Conservation (phyloP, 2,888 invertebrate species). For the Cremastobaeus sp. region DNA sequence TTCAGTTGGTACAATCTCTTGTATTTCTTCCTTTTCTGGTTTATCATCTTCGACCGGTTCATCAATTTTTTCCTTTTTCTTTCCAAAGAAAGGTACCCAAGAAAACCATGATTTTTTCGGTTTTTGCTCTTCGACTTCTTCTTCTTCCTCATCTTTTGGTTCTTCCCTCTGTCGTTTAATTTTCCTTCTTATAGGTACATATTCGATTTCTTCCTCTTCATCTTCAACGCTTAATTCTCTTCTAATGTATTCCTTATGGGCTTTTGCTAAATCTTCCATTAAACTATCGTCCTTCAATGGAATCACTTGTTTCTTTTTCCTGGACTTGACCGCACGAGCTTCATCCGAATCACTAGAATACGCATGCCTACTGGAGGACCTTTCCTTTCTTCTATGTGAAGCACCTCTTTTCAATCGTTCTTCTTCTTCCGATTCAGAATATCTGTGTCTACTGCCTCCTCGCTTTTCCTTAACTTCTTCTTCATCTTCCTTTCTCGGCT, state of each 20-base stretch:
- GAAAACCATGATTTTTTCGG: slow-evolving; percentile 68
- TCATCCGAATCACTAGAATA: slow-evolving; percentile 56
- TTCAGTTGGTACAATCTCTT: not conserved
- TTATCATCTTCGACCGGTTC: slow-evolving; percentile 71
- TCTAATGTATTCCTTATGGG: slow-evolving; percentile 68
- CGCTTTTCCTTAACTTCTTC: slow-evolving; percentile 73
- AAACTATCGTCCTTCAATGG: slow-evolving; percentile 66
- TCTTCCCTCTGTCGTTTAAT: slow-evolving; percentile 62
- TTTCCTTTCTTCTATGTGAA: slow-evolving; percentile 33
- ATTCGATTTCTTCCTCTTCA: slow-evolving; percentile 61
- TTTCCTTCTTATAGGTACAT: slow-evolving; percentile 64
- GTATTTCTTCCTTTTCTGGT: slow-evolving; percentile 58
- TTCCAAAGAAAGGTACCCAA: slow-evolving; percentile 68
- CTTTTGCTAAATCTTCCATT: slow-evolving; percentile 61
- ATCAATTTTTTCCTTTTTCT: slow-evolving; percentile 67
- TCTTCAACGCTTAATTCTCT: slow-evolving; percentile 69
- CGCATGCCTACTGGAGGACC: slow-evolving; percentile 42
- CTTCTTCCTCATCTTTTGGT: slow-evolving; percentile 66
- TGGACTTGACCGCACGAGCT: slow-evolving; percentile 23
- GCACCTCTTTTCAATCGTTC: slow-evolving; percentile 6
- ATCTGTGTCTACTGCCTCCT: slow-evolving; percentile 40
- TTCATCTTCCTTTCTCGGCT: slow-evolving; percentile 44
- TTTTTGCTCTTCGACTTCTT: slow-evolving; percentile 68
- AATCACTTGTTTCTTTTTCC: slow-evolving; percentile 72
- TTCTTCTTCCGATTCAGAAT: slow-evolving; percentile 60